Base-by-base conservation (phyloP, 2,888 invertebrate species). In the Erebia ligea region DNA sequence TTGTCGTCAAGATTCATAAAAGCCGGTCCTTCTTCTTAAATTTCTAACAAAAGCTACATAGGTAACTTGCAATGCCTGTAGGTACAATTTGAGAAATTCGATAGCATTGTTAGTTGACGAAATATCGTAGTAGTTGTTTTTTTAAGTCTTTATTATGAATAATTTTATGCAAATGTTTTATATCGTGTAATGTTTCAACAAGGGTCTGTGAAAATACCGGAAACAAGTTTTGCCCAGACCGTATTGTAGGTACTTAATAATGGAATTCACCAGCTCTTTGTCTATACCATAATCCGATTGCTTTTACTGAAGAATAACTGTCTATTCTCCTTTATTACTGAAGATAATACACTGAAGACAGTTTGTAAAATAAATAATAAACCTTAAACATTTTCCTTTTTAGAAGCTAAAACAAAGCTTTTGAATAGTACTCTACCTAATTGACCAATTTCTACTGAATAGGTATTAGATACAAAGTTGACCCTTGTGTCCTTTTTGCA, bases 211-310 rank as follows among this genome's bases (percentile, higher is more conserved):
- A 42, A 42, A 42, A 42, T 42, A 42, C 34, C 34, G 34, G 34
- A 13, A 34, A 34, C 2, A 17, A n/a, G 15, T 50, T 50, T 61
- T 61, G 45, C 17, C 11, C 25, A 48, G 21, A 63, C 48, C 5
- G 50, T 19, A 42, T 42, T 45, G 25, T 15, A 25, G 25, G 21
- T 6, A 19, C 17, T 11, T 15, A 13, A 63, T 6, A 13, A 40
- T 34, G 19, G 19, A 56, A 40, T n/a, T 42, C 2, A 15, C 56
- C 3, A 19, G 34, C 56, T 65, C 65, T 56, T 65, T 9, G 42
- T 56, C 56, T 34, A 65, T 42, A 11, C 19, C 56, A 56, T 70
- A 64, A 70, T 72, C 70, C 59, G 54, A 48, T 58, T 45, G 59
- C 45, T 64, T 54, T 69, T 56, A 57, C 57, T 56, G 61, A 65